A percentile compares a stretch with the other conserved stretches of the same genome.
Evolutionary conservation across 2,797 vertebrate genomes (phyloP).

Genomic region (Diceros bicornis): DNA sequence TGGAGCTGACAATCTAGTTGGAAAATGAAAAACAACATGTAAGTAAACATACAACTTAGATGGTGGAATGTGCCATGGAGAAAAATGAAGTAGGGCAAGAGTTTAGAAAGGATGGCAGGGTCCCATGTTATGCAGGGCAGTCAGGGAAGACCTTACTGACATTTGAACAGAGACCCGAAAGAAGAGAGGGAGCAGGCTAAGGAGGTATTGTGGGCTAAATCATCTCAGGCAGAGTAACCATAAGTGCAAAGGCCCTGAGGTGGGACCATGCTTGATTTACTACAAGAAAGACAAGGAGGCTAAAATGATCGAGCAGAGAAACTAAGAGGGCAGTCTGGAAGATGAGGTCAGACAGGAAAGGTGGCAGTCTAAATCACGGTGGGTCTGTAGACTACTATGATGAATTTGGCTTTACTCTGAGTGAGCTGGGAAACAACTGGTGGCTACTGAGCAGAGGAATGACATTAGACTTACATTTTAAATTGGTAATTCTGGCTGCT

Average conservation of each 20-base stretch:
- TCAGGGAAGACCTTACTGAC: constrained; percentile 39
- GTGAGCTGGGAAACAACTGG: not conserved
- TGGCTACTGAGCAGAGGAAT: constrained; percentile 7
- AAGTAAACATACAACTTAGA: constrained; percentile 49
- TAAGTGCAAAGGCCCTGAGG: constrained; percentile 31
- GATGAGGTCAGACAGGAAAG: constrained; percentile 30
- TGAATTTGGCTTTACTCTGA: not conserved
- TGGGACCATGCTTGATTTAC: constrained; percentile 31
- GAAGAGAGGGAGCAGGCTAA: not conserved
- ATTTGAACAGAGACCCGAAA: constrained; percentile 42
- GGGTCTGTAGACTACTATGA: not conserved
- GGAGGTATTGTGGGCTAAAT: constrained; percentile 5
- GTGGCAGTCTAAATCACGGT: not conserved
- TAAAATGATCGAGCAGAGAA: not conserved
- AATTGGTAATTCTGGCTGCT: constrained; percentile 23
- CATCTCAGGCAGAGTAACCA: not conserved
- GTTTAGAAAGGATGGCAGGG: not conserved
- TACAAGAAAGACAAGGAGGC: constrained; percentile 1
- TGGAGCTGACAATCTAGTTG: not conserved
- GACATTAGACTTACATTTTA: constrained; percentile 50
- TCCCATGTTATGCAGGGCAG: constrained; percentile 15
- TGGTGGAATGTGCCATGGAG: not conserved
- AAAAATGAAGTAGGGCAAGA: constrained; percentile 22
- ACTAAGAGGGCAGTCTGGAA: not conserved
- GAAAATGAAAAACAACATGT: constrained; percentile 33